Percentiles rank a stretch among this genome's conserved stretches.
Evolutionary conservation across 2,113 vertebrate genomes (phyloP).

Genomic region (Passer montanus): DNA sequence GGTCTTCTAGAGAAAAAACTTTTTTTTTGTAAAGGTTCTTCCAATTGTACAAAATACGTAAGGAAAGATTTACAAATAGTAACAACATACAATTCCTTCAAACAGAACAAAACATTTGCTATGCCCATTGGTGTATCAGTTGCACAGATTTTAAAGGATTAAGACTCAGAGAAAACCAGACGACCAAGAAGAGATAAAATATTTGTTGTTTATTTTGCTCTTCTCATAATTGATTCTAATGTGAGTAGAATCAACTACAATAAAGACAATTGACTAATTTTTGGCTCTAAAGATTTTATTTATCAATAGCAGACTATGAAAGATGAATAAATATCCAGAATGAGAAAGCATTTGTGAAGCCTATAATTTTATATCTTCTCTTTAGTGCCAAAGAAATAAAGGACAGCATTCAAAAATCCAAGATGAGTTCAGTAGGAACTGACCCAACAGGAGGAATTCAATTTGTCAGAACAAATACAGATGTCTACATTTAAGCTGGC

Average conservation of each 20-base stretch:
- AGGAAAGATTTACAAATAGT: not conserved
- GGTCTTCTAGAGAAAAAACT: not conserved
- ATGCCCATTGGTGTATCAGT: not conserved
- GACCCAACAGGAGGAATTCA: not conserved
- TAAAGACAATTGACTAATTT: not conserved
- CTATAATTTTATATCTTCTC: not conserved
- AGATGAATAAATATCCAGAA: not conserved
- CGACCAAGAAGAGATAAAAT: not conserved
- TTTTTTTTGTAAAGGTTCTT: not conserved
- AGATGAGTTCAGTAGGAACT: not conserved
- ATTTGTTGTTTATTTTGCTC: not conserved
- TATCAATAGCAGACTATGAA: not conserved
- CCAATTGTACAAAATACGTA: not conserved
- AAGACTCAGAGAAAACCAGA: not conserved
- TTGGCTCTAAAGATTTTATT: not conserved
- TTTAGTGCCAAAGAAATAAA: not conserved
- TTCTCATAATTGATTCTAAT: not conserved
- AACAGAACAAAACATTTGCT: not conserved
- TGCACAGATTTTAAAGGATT: not conserved
- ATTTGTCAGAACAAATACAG: not conserved
- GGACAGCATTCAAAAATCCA: not conserved
- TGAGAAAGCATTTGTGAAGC: not conserved
- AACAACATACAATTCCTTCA: not conserved
- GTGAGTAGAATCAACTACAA: not conserved
- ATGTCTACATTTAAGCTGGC: not conserved